phyloP scores from a whole-genome alignment of 1,140 invertebrate species.

The Cardiocondyla obscurior region DNA sequence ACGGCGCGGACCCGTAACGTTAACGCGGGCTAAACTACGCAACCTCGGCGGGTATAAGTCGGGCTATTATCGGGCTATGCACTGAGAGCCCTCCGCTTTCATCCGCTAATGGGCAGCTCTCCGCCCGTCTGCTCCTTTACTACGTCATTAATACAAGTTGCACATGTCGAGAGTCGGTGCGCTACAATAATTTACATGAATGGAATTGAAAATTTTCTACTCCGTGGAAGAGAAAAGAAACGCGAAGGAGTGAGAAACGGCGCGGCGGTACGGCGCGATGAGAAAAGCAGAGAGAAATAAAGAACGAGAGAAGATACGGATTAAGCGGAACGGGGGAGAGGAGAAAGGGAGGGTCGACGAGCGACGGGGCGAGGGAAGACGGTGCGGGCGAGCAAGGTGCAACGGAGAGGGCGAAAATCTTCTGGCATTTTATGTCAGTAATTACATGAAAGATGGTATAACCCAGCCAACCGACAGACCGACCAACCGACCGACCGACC shows the following conservation, averaged over 20 bases:
- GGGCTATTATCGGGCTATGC: constrained; percentile 83
- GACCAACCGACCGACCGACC: constrained; percentile 67
- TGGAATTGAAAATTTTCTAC: constrained; percentile 85
- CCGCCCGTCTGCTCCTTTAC: constrained; percentile 81
- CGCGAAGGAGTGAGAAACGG: constrained; percentile 67
- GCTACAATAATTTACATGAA: constrained; percentile 85
- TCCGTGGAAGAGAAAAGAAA: constrained; percentile 81
- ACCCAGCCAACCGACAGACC: constrained; percentile 71
- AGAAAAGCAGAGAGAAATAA: constrained; percentile 53
- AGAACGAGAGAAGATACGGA: constrained; percentile 23
- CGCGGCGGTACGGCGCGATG: constrained; percentile 1
- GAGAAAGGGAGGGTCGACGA: constrained; percentile 55
- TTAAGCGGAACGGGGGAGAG: constrained; percentile 24
- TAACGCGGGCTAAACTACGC: constrained; percentile 82
- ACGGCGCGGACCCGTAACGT: constrained; percentile 75
- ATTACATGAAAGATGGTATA: constrained; percentile 82
- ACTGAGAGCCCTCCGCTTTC: constrained; percentile 83
- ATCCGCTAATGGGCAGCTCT: constrained; percentile 84
- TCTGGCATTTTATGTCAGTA: constrained; percentile 80
- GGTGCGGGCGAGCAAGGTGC: constrained; percentile 16
- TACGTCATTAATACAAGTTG: constrained; percentile 84
- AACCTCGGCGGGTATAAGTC: constrained; percentile 82
- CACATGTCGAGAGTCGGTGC: constrained; percentile 83
- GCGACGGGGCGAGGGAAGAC: constrained; percentile 46
- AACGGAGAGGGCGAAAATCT: constrained; percentile 73